Conservation (phyloP, 2,797 vertebrate species). For the Oophaga sylvatica region DNA sequence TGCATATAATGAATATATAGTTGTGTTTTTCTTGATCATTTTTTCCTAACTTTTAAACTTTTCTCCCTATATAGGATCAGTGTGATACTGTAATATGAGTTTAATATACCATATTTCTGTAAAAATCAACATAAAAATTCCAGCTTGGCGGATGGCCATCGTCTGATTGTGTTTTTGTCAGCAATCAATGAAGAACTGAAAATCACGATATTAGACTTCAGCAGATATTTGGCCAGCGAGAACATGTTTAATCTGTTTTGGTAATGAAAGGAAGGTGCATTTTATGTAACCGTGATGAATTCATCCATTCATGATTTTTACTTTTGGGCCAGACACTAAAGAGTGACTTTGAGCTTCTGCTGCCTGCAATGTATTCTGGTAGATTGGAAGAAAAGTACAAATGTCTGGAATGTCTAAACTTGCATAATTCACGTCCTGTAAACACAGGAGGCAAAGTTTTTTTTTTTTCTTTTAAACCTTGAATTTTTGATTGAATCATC, state of each 20-base stretch:
- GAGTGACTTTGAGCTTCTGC: constrained; percentile 8
- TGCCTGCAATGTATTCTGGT: neutral
- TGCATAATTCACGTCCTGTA: constrained; percentile 39
- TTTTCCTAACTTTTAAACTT: neutral
- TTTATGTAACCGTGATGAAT: constrained; percentile 34
- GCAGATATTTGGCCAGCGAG: constrained; percentile 3
- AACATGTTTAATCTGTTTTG: constrained; percentile 51
- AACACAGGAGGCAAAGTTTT: neutral
- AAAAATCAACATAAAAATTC: constrained; percentile 16
- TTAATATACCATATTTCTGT: constrained; percentile 9
- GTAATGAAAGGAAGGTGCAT: constrained; percentile 42
- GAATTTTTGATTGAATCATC: neutral
- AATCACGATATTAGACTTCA: constrained; percentile 18
- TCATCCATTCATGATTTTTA: constrained; percentile 38
- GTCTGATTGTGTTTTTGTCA: constrained; percentile 42
- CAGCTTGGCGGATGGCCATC: neutral
- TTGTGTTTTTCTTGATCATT: neutral
- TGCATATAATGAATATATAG: no score
- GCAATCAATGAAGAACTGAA: constrained; percentile 22
- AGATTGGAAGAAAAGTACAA: constrained; percentile 1
- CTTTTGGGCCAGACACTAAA: constrained; percentile 29
- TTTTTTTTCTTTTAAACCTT: neutral
- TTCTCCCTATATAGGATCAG: neutral
- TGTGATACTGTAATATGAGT: neutral
- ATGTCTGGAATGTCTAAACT: constrained; percentile 52